Evolutionary conservation across 2,888 invertebrate genomes (phyloP).

Genomic region (Antheraea assamensis): DNA sequence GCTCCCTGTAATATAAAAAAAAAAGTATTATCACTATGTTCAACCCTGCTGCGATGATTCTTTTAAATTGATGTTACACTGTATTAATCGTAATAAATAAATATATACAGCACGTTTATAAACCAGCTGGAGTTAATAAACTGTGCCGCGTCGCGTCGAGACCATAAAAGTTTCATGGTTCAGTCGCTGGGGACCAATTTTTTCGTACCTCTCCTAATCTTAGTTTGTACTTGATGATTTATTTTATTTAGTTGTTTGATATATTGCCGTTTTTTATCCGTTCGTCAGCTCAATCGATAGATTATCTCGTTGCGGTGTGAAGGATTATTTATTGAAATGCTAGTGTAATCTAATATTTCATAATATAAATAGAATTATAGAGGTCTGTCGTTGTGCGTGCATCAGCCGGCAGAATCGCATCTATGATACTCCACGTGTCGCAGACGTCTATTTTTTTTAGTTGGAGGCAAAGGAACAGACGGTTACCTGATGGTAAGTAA

Average conservation of each 20-base stretch:
- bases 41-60: no score
- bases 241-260: slow-evolving; percentile 7
- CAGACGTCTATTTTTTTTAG: no score
- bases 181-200: slow-evolving; percentile 10
- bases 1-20: no score
- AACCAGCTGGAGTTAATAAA: background rate
- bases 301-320: background rate
- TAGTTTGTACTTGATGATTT: slow-evolving; percentile 1
- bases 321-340: background rate
- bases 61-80: background rate
- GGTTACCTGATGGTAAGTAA: no score
- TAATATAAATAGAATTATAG: no score
- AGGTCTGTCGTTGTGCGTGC: no score
- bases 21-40: no score
- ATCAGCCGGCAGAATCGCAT: no score
- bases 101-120: background rate
- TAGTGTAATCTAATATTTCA: no score
- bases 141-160: slow-evolving; percentile 10
- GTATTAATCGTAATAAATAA: background rate
- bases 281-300: background rate
- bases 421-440: no score
- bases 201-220: slow-evolving; percentile 11
- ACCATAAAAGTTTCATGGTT: slow-evolving; percentile 17
- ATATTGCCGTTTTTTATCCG: background rate
- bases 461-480: no score